Evolutionary conservation across 2,113 vertebrate genomes (phyloP), one percentile per base, ranked within the genome.

Genomic region (Chaetorhynchus papuensis): DNA sequence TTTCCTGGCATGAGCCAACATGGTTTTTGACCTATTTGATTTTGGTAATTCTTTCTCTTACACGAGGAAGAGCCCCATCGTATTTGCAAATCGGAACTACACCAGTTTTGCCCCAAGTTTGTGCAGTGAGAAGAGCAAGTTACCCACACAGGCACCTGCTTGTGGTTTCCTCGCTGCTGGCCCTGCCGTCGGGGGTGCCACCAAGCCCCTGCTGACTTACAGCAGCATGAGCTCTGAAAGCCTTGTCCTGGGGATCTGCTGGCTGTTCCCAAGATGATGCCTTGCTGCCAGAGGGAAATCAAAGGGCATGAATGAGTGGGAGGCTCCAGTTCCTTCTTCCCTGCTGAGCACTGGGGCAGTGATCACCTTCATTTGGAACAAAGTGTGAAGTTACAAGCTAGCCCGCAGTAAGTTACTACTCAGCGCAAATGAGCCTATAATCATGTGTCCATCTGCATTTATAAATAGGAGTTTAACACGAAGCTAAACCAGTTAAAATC

Each of bases 1-100:
- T 90, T 93, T 95, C 37, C 72, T 93, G 80, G 69, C 90, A 68
- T 79, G 57, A 92, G 61, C 64, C 61, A 89, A 59, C 83, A 45
- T n/a, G 41, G 88, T 3, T 89, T 96, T 84, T 94, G 57, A 90
- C 87, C 44, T 66, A 7, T 78, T 64, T 64, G 80, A 81, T 90
- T 96, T 93, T 66, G 64, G 39, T 70, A 86, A 57, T 92, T 80
- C 33, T 83, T 74, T 72, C 56, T 90, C 47, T 86, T 74, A 60
- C 60, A 35, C 7, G 2, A 37, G 44, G 69, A 92, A 37, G 68
- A 78, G 66, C 39, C 60, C 69, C 22, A 8, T 64, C 7, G 1
- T 52, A 59, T 69, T 80, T 86, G 50, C 56, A 68, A 49, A 66
- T 37, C 50, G 50, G 47, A 93, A 26, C 44, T 42, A 42, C 35